A percentile compares a stretch with the other conserved stretches of the same genome.
phyloP scores from a whole-genome alignment of 1,140 invertebrate species.

The Cyphomyrmex costatus region DNA sequence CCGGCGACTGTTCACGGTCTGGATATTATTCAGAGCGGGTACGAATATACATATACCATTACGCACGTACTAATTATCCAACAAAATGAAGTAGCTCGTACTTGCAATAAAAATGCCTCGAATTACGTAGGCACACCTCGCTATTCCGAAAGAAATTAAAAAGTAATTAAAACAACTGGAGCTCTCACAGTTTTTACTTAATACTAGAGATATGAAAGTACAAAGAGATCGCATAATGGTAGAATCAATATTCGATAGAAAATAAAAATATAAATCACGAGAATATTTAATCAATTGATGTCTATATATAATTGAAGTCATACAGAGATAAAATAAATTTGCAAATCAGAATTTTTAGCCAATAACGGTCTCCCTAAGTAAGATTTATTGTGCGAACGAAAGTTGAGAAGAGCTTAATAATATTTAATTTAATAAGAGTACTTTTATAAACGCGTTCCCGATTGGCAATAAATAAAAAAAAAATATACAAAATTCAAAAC shows the following conservation, averaged over 20 bases:
- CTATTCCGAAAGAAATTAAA: conserved; percentile 83
- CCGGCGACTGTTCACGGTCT: conserved; percentile 71
- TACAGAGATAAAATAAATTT: neutral
- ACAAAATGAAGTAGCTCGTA: conserved; percentile 67
- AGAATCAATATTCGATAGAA: conserved; percentile 56
- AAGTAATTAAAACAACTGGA: conserved; percentile 82
- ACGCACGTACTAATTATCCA: conserved; percentile 64
- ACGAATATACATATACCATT: conserved; percentile 65
- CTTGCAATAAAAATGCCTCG: conserved; percentile 76
- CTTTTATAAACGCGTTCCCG: neutral
- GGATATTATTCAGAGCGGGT: conserved; percentile 70
- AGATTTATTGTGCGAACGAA: neutral
- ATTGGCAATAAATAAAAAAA: neutral
- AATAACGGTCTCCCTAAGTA: neutral
- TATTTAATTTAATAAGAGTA: neutral
- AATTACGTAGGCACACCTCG: conserved; percentile 79
- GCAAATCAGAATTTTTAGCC: neutral
- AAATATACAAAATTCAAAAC: conserved; percentile 12
- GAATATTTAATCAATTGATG: conserved; percentile 39
- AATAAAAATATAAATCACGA: conserved; percentile 54
- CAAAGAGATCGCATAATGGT: conserved; percentile 38
- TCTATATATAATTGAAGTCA: neutral
- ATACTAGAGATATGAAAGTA: conserved; percentile 13
- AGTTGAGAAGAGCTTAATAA: neutral
- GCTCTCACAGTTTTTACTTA: conserved; percentile 12